Evolutionary conservation across 1,140 invertebrate species (phyloP), one percentile per base, ranked within the genome.

Genomic region (Octopus sinensis): DNA sequence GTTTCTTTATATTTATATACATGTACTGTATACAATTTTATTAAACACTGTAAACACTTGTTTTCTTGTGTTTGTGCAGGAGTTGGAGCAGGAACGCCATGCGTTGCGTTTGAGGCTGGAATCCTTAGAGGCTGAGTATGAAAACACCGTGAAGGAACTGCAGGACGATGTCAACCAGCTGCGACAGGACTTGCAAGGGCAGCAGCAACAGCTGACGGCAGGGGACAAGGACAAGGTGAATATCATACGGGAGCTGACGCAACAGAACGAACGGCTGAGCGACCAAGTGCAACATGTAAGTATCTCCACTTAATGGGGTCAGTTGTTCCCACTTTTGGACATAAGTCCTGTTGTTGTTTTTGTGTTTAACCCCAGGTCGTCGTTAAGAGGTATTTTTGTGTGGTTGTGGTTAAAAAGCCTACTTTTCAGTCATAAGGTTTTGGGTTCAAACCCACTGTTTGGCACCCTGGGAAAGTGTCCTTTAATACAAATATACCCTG

Each of bases 31-130:
- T 43, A 43, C 3, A 43, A 3, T 43, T 43, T 43, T 43, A 43
- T 43, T 43, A 43, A 43, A 43, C 30, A 43, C 30, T 43, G 3
- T 43, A 43, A 43, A 43, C n/a, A n/a, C 9, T 62, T 73, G 6
- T 73, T 23, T 73, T 9, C 30, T 43, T 13, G 17, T 71, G 5
- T 23, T 71, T 71, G 68, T 82, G 9, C 92, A 98, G 97, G 93
- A 94, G 88, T 93, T 98, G 89, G 96, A 98, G 91, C 96, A 98
- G 91, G 96, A 98, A 90, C 95, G 96, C 85, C 95, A 98, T 90
- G 92, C 95, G 12, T 92, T 98, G 10, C 92, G 95, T 76, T 92
- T 96, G 56, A 95, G 95, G 87, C 90, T 98, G 85, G 94, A 96
- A 80, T 94, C 95, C 13, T 93, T 94, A 12, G 94, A 96, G 89